Conservation (phyloP, 2,797 vertebrate species). For the Bovichtus variegatus region DNA sequence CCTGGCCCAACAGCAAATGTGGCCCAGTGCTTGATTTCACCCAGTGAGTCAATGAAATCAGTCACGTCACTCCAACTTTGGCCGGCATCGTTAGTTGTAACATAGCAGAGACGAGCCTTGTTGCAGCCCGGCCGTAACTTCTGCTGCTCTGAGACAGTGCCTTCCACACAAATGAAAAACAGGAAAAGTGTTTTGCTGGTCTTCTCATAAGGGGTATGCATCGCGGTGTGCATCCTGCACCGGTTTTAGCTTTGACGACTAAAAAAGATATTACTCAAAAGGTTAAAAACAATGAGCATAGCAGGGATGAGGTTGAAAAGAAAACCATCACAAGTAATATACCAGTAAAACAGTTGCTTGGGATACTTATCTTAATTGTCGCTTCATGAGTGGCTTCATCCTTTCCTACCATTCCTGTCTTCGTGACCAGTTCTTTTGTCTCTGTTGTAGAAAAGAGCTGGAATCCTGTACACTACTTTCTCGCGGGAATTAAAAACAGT, state of each 20-base stretch:
- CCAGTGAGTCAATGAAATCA: slow-evolving; percentile 79
- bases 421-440: neutral
- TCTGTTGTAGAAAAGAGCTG: neutral
- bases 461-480: neutral
- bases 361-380: neutral
- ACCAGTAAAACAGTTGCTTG: neutral
- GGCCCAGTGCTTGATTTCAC: slow-evolving; percentile 73
- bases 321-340: neutral
- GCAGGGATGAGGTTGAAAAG: neutral
- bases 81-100: slow-evolving; percentile 78
- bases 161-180: slow-evolving; percentile 38
- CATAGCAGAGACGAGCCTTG: slow-evolving; percentile 80
- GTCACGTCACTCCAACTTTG: slow-evolving; percentile 30
- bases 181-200: slow-evolving; percentile 26
- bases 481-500: neutral
- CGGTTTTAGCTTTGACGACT: neutral
- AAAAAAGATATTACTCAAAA: neutral
- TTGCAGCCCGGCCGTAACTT: slow-evolving; percentile 73
- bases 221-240: slow-evolving; percentile 5
- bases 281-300: neutral
- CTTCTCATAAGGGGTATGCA: slow-evolving; percentile 1
- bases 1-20: slow-evolving; percentile 88
- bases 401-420: neutral
- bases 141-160: slow-evolving; percentile 37
- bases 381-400: neutral